Evolutionary conservation across 2,113 vertebrate species (phyloP).

Genomic region (human): GRCh38 chrX:110391501-110392000

Average conservation of each 20-base stretch:
- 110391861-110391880: neutral
- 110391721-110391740: conserved; percentile 19
- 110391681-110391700: neutral
- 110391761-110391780: conserved; percentile 18
- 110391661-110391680: neutral
- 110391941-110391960: conserved; percentile 72
- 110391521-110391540: neutral
- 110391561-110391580: conserved; percentile 39
- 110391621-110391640: neutral
- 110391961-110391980: conserved; percentile 75
- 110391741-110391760: neutral
- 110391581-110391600: conserved; percentile 31
- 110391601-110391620: conserved; percentile 30
- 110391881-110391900: conserved; percentile 58
- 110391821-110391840: neutral
- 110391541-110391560: neutral
- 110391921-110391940: conserved; percentile 66
- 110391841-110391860: conserved; percentile 41
- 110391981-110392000: conserved; percentile 79
- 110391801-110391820: conserved; percentile 25
- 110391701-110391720: conserved; percentile 6
- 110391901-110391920: conserved; percentile 68
- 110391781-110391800: neutral
- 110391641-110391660: conserved; percentile 10
- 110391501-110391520: neutral